Evolutionary conservation across 1,140 invertebrate genomes (phyloP), one percentile per base, ranked within the genome.

Genomic region (Brachionus angularis): DNA sequence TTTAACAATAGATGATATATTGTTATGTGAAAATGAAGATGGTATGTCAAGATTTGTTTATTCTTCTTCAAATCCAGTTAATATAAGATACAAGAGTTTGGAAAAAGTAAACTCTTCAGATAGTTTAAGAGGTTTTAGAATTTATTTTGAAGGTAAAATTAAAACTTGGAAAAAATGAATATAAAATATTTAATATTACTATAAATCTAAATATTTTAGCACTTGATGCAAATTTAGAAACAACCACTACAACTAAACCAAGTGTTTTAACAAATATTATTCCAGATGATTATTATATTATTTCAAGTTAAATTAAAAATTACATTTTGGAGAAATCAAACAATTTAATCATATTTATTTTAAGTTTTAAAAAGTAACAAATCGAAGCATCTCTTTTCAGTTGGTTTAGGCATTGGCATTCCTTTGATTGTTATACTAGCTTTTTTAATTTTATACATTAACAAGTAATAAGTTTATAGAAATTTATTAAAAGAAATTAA

Each of bases 11-110:
- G 53, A 58, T 39, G n/a, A 33, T 39, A 23, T 58, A 8, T 23
- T 58, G 21, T 58, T 58, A 39, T 31, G 53, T 18, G 53, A 58
- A 58, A 58, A 58, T 23, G 53, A 58, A 23, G 53, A 58, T 23
- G 8, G 53, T 23, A 58, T 58, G 21, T 58, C 53, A 39, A 33
- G 53, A 16, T 58, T 39, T 34, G 1, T 58, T 5, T 58, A 58
- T 36, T 36, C 16, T 10, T 58, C 53, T 5, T 23, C 36, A 14
- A 58, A 39, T 23, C n/a, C 53, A 23, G 25, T 58, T 25, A 10
- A 39, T 10, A 36, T 58, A 58, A 21, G 33, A 58, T 58, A 58
- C 53, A 58, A 58, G n/a, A 58, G 53, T 39, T 29, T 58, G 14
- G 21, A 18, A 27, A 5, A 12, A 16, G 52, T 34, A 2, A 58